Base-by-base conservation (phyloP, 2,113 vertebrate genomes). In the Chaenocephalus aceratus region DNA sequence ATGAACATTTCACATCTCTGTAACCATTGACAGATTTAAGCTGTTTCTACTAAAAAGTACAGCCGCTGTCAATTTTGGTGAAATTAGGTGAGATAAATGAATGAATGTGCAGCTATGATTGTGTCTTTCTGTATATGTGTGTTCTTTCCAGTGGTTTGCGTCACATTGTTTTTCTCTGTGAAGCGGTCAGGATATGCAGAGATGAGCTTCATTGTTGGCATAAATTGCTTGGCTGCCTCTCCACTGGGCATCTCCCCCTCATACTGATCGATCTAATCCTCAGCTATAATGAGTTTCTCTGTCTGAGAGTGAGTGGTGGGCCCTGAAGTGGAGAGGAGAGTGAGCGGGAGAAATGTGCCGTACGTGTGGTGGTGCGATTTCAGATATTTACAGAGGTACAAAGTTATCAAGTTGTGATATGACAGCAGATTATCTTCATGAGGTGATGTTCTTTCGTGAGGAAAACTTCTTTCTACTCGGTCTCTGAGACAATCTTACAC, bases 201-300 rank as follows among this genome's bases (percentile, higher is more conserved):
- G 89, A 90, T 85, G 85, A 88, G 85, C 80, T 88, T 84, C 81
- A 91, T 92, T 93, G 91, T 93, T 92, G 91, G 88, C 84, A 91
- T 88, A 94, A 93, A 94, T 94, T 93, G 93, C 92, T 84, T 78
- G 84, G 90, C 72, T 71, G 83, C 77, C 86, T 91, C 89, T 91
- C 79, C 84, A 71, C 85, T 34, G 72, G 88, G 86, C 89, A 88
- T 74, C 44, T 54, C 65, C 78, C 54, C 76, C 80, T 72, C 80
- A 45, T 72, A 69, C 88, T 83, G 88, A 94, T 94, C 90, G 82
- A 93, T 93, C 86, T 92, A 94, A 94, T 94, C 93, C 92, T 88
- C 58, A 14, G 59, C 90, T 84, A 69, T 94, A 94, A 93, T 94
- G 93, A 92, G 90, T 91, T 92, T 94, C 91, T 92, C 86, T 72